A percentile compares a stretch with the other conserved stretches of the same genome.
These are phyloP conservation scores for Polypterus senegalus DNA, from an alignment of 2,113 vertebrate species.

Conservation along the genomic window DNA sequence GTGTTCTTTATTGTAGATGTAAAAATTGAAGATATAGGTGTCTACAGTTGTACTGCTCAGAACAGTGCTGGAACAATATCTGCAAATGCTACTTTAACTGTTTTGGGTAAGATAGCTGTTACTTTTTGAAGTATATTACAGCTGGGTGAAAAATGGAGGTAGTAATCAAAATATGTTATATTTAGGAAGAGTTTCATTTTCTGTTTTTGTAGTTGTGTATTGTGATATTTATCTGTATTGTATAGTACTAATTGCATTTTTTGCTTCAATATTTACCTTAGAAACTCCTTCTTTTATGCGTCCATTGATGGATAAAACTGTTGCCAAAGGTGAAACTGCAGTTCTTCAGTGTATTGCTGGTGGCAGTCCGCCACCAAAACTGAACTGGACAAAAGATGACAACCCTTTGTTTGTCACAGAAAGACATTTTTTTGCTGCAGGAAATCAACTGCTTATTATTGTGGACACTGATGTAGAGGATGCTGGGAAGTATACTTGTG, in stretches of 20 bases:
- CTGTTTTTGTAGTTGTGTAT: too few relatives aligned
- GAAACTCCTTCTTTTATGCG: constrained; percentile 87
- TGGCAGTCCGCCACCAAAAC: constrained; percentile 72
- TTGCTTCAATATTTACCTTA: constrained; percentile 31
- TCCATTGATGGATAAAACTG: constrained; percentile 74
- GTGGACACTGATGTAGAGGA: constrained; percentile 78
- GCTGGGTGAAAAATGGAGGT: too few relatives aligned
- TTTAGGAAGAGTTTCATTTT: too few relatives aligned
- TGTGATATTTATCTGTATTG: too few relatives aligned
- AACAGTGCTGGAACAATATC: constrained; percentile 85
- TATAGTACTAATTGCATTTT: too few relatives aligned
- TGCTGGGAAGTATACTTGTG: constrained; percentile 83
- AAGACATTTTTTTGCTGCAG: constrained; percentile 89
- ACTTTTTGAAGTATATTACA: too few relatives aligned
- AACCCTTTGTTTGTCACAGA: constrained; percentile 75
- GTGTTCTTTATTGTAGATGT: constrained; percentile 94
- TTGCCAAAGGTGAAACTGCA: constrained; percentile 81
- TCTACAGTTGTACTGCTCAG: constrained; percentile 94
- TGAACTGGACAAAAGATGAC: constrained; percentile 96
- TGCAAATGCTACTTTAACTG: constrained; percentile 82
- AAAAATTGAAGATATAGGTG: constrained; percentile 77
- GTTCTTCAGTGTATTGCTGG: constrained; percentile 92
- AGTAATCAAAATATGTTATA: too few relatives aligned
- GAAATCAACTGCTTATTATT: constrained; percentile 87
- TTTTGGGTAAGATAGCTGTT: constrained; percentile 59